Base-by-base conservation (phyloP, 2,797 vertebrate species). In the Clarias platycephalus region DNA sequence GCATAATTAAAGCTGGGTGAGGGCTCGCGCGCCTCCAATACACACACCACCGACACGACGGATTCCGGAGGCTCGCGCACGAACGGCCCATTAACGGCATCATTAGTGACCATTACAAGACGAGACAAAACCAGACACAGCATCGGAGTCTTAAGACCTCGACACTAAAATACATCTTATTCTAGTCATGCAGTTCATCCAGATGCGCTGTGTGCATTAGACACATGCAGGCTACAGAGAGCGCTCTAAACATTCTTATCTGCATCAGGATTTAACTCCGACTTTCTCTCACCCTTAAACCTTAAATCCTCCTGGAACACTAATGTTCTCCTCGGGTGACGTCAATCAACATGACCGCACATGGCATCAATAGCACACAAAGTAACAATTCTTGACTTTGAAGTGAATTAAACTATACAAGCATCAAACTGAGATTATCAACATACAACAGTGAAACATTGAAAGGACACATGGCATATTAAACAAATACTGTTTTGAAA, bases 1-100 rank as follows among this genome's bases (percentile, higher is more conserved):
- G 44, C 88, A 89, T 89, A 44, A 86, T 87, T 86, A 83, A 81
- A 83, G 55, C 71, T 6, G 31, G 34, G 16, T 24, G 70, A 78
- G 22, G 24, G 6, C 31, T 44, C 49, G n/a, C 57, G 63, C 64
- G 58, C 31, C 74, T 66, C 18, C 79, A 86, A 86, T 89, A 87
- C 88, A 89, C 87, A 88, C 83, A 37, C 7, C 64, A 9, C 15
- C 31, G 10, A 37, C 5, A 31, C 0, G 68, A 22, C 44, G 74
- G 80, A 86, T 80, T 83, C 76, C 80, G 68, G 84, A 76, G 80
- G n/a, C 71, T 84, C 82, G 84, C 76, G 77, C 79, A 81, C 60
- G 58, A 66, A 85, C 78, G 58, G 67, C 57, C 85, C 71, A 81
- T 86, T 86, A 84, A 85, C n/a, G 28, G 79, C 67, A 71, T 83